Percentiles rank a stretch among this genome's conserved stretches.
Conservation (phyloP, 1,140 invertebrate species). For the Callitettix versicolor region DNA sequence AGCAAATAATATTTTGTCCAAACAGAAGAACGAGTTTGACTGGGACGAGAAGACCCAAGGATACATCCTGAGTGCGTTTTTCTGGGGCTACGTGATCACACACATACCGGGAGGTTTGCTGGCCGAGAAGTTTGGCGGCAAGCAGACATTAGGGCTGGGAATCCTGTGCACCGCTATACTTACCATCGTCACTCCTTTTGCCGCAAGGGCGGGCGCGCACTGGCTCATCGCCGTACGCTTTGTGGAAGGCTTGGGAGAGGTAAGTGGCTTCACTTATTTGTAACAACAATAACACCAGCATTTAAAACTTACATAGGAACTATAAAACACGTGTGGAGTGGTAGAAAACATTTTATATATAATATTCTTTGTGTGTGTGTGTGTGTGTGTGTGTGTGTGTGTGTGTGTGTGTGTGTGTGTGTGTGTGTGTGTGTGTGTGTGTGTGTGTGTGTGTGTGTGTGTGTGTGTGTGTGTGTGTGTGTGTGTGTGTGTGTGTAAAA, state of each 20-base stretch:
- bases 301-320: too few relatives aligned
- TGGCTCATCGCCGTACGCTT: slow-evolving; percentile 40
- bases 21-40: slow-evolving; percentile 37
- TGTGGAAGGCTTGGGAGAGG: slow-evolving; percentile 45
- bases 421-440: neutral
- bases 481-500: too few relatives aligned
- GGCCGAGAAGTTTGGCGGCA: slow-evolving; percentile 44
- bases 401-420: too few relatives aligned
- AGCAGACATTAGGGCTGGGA: slow-evolving; percentile 39
- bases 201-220: slow-evolving; percentile 27
- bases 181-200: slow-evolving; percentile 33
- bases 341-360: too few relatives aligned
- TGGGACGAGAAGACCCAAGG: slow-evolving; percentile 54
- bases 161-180: slow-evolving; percentile 38
- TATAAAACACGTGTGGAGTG: too few relatives aligned
- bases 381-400: too few relatives aligned
- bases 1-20: too few relatives aligned
- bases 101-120: slow-evolving; percentile 50
- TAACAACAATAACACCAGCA: too few relatives aligned
- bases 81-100: slow-evolving; percentile 49
- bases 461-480: too few relatives aligned
- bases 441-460: too few relatives aligned
- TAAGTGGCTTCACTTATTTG: too few relatives aligned
- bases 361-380: too few relatives aligned
- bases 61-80: slow-evolving; percentile 44